These are phyloP conservation scores for Protaetia brevitarsis DNA, from an alignment of 1,140 invertebrate genomes.

Conservation along the genomic window DNA sequence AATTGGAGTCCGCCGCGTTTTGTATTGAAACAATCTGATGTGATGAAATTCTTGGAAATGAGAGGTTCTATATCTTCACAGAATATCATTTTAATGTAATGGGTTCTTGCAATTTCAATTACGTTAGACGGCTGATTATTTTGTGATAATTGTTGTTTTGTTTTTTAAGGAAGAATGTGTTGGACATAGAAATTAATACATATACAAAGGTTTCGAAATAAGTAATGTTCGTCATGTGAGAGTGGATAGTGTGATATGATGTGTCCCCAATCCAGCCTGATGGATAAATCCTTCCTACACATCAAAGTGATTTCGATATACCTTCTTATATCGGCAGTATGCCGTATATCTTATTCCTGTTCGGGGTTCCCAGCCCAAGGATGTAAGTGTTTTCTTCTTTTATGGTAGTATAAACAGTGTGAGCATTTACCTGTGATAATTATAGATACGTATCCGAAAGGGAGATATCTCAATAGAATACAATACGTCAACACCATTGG, in stretches of 20 bases:
- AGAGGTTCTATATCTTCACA: neutral
- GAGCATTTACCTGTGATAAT: neutral
- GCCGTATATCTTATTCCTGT: neutral
- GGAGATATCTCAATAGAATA: neutral
- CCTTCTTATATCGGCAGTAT: neutral
- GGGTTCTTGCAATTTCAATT: neutral
- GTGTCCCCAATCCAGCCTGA: neutral
- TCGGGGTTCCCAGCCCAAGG: neutral
- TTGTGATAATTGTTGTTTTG: constrained; percentile 1
- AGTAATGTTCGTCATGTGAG: no score
- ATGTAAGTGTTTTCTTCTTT: neutral
- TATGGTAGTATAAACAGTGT: neutral
- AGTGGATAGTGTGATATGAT: no score
- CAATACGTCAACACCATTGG: neutral
- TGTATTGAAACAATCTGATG: neutral
- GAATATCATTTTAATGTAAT: neutral
- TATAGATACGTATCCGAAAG: neutral
- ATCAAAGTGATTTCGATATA: constrained; percentile 1
- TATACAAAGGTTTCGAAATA: no score
- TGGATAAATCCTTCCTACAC: constrained; percentile 2
- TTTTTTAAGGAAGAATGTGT: neutral
- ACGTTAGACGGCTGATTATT: neutral
- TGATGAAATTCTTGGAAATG: constrained; percentile 8
- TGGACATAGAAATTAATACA: neutral
- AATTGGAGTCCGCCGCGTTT: neutral